Evolutionary conservation across 2,113 vertebrate species (phyloP).

Genomic region (Seriola dumerili): DNA sequence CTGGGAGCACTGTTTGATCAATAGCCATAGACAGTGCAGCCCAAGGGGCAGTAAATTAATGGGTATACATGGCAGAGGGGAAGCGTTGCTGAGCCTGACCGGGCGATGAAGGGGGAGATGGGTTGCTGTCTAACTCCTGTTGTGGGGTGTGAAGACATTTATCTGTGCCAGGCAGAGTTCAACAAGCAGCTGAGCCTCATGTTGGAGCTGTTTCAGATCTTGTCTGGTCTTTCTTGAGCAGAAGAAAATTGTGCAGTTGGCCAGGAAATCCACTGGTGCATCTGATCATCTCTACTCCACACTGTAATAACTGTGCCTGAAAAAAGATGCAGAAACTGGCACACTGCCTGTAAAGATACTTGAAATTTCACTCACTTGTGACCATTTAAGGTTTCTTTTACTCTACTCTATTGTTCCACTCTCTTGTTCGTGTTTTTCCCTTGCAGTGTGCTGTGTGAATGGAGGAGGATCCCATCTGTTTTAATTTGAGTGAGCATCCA

Average conservation of each 20-base stretch:
- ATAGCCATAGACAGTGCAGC: conserved; percentile 80
- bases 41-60: conserved; percentile 74
- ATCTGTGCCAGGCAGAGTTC: conserved; percentile 33
- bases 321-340: not conserved
- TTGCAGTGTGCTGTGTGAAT: not conserved
- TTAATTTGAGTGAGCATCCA: conserved; percentile 11
- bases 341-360: conserved; percentile 9
- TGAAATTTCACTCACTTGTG: conserved; percentile 6
- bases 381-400: not conserved
- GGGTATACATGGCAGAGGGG: conserved; percentile 58
- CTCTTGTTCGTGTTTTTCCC: not conserved
- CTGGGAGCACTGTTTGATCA: conserved; percentile 80
- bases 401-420: not conserved
- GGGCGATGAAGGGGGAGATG: conserved; percentile 19
- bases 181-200: conserved; percentile 19
- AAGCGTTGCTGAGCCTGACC: conserved; percentile 42
- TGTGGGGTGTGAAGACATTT: conserved; percentile 37
- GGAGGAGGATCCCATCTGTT: conserved; percentile 34
- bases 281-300: conserved; percentile 22
- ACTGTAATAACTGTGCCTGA: not conserved
- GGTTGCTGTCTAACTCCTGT: conserved; percentile 55
- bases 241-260: conserved; percentile 7
- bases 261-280: conserved; percentile 19
- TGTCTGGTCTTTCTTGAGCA: conserved; percentile 11
- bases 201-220: conserved; percentile 28